These are phyloP conservation scores for Heliconius hortense DNA, from an alignment of 2,888 invertebrate genomes.

Conservation along the genomic window DNA sequence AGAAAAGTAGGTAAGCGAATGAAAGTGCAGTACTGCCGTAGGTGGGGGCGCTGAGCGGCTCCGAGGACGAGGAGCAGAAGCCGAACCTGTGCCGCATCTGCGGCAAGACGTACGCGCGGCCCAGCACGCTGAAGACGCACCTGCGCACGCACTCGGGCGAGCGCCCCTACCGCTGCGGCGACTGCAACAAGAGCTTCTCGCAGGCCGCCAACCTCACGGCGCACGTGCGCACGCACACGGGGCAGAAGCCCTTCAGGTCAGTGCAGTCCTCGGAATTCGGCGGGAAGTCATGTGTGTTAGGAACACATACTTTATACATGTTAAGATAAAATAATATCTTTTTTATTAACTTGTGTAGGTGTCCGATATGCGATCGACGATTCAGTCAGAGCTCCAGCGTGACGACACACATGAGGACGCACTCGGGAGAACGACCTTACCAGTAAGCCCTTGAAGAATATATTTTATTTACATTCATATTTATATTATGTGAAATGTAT, in stretches of 20 bases:
- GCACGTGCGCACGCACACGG: slow-evolving; percentile 97
- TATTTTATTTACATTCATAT: too few relatives aligned
- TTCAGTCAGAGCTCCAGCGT: slow-evolving; percentile 98
- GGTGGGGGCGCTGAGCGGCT: slow-evolving; percentile 82
- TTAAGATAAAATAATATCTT: neutral
- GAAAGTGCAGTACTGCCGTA: slow-evolving; percentile 46
- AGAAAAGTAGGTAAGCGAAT: too few relatives aligned
- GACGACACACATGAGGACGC: slow-evolving; percentile 99
- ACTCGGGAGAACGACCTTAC: slow-evolving; percentile 99
- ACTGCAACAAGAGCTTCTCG: slow-evolving; percentile 98
- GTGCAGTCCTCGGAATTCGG: neutral
- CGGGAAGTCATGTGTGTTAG: too few relatives aligned
- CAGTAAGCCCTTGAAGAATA: slow-evolving; percentile 68
- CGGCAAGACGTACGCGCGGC: slow-evolving; percentile 97
- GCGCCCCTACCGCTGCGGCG: slow-evolving; percentile 93
- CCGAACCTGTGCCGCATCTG: slow-evolving; percentile 97
- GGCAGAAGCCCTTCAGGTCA: slow-evolving; percentile 96
- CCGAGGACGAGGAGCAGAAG: slow-evolving; percentile 87
- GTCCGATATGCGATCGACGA: slow-evolving; percentile 97
- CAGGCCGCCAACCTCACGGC: slow-evolving; percentile 99
- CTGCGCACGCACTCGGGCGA: slow-evolving; percentile 98
- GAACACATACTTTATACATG: too few relatives aligned
- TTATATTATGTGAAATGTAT: too few relatives aligned
- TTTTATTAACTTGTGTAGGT: slow-evolving; percentile 75
- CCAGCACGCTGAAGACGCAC: slow-evolving; percentile 98